These are phyloP conservation scores for Drosophila emarginata DNA, from an alignment of 2,888 invertebrate genomes.

Conservation along the genomic window DNA sequence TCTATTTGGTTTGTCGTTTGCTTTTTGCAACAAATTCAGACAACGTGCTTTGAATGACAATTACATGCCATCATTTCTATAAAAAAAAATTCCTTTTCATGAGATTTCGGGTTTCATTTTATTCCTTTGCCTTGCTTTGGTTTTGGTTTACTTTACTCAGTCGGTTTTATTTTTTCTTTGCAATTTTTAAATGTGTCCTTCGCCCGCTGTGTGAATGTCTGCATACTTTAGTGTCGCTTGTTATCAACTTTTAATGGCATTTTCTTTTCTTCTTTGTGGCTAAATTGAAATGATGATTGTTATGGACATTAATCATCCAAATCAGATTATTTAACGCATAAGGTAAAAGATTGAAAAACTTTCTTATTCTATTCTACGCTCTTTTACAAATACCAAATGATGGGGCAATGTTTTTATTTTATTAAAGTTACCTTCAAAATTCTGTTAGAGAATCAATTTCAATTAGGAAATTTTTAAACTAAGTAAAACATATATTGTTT, in stretches of 20 bases:
- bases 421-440: background rate
- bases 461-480: slow-evolving; percentile 20
- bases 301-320: slow-evolving; percentile 54
- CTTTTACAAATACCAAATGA: background rate
- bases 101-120: slow-evolving; percentile 38
- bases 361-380: background rate
- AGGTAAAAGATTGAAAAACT: slow-evolving; percentile 11
- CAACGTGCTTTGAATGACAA: slow-evolving; percentile 75
- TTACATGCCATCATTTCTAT: slow-evolving; percentile 49
- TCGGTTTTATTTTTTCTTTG: slow-evolving; percentile 16
- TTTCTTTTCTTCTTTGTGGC: slow-evolving; percentile 37
- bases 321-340: slow-evolving; percentile 38
- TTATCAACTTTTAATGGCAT: slow-evolving; percentile 72
- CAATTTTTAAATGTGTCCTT: slow-evolving; percentile 30
- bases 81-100: slow-evolving; percentile 21
- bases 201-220: slow-evolving; percentile 44
- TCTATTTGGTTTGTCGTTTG: slow-evolving; percentile 62
- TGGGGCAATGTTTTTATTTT: background rate
- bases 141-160: slow-evolving; percentile 14
- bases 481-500: background rate
- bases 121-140: slow-evolving; percentile 19
- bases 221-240: slow-evolving; percentile 60
- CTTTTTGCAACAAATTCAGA: slow-evolving; percentile 67
- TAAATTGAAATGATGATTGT: slow-evolving; percentile 55
- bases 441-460: slow-evolving; percentile 13